Percentiles rank a stretch among this genome's conserved stretches.
Conservation (phyloP, 1,140 invertebrate species). For the Hycleus cichorii region DNA sequence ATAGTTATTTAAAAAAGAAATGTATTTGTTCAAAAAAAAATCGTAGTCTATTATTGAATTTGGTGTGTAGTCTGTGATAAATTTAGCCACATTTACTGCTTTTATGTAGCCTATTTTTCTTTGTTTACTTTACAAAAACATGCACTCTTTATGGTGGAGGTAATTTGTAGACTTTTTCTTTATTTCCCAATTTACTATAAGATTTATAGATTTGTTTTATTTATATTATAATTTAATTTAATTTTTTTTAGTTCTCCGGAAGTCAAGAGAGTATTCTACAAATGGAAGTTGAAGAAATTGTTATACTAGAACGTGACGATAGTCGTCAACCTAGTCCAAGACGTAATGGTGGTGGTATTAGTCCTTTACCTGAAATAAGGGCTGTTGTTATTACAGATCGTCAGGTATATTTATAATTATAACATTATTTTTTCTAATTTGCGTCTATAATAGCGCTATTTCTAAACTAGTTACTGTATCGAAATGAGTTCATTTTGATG, state of each 20-base stretch:
- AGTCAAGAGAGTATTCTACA: conserved; percentile 73
- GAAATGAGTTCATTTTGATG: neutral
- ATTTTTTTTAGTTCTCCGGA: conserved; percentile 55
- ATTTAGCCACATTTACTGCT: neutral
- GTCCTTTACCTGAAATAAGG: conserved; percentile 38
- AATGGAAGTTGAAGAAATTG: conserved; percentile 53
- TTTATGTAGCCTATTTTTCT: conserved; percentile 4
- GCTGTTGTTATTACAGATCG: conserved; percentile 29
- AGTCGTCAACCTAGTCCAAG: conserved; percentile 20
- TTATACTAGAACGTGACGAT: conserved; percentile 28
- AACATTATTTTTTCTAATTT: neutral
- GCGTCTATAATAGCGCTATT: too few relatives aligned
- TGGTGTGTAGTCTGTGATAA: conserved; percentile 14
- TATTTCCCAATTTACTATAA: conserved; percentile 1
- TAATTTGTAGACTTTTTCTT: conserved; percentile 17
- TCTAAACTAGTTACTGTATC: too few relatives aligned
- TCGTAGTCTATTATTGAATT: too few relatives aligned
- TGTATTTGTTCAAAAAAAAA: neutral
- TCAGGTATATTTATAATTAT: conserved; percentile 22
- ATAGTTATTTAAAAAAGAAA: neutral
- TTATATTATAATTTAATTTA: neutral
- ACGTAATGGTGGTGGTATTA: conserved; percentile 29
- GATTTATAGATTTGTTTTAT: neutral
- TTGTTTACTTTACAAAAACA: conserved; percentile 15
- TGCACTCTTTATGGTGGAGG: conserved; percentile 18